A percentile compares a stretch with the other conserved stretches of the same genome.
Conservation (phyloP, 2,113 vertebrate species). For the Zosterops borbonicus region DNA sequence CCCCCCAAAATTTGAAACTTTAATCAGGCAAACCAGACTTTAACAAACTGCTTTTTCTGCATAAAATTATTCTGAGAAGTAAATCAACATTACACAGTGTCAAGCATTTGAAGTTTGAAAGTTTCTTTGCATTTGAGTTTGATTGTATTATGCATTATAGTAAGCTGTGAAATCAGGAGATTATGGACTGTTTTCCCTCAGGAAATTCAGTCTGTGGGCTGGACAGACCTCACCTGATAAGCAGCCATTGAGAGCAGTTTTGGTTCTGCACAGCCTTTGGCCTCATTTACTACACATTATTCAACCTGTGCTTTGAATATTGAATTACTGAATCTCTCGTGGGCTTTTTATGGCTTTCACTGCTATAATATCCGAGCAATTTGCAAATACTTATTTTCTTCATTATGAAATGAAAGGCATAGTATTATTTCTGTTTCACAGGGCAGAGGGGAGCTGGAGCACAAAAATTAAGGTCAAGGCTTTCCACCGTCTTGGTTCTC, state of each 20-base stretch:
- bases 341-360: background rate
- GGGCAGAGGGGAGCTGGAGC: background rate
- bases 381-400: background rate
- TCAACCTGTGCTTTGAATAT: slow-evolving; percentile 4
- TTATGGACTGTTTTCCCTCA: background rate
- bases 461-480: background rate
- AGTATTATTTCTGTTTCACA: background rate
- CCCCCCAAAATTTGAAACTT: background rate
- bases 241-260: background rate
- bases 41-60: background rate
- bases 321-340: background rate
- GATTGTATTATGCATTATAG: background rate
- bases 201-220: background rate
- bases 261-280: background rate
- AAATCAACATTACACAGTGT: background rate
- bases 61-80: background rate
- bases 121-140: background rate
- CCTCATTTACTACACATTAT: background rate
- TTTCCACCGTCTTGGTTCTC: background rate
- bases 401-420: background rate
- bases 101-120: background rate
- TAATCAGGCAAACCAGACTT: background rate
- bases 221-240: background rate
- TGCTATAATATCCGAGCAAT: background rate
- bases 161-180: background rate